Percentiles rank a stretch among this genome's conserved stretches.
These are phyloP conservation scores for Pseudococcus jackbeardsleyi DNA, from an alignment of 2,888 invertebrate species.

Conservation along the genomic window DNA sequence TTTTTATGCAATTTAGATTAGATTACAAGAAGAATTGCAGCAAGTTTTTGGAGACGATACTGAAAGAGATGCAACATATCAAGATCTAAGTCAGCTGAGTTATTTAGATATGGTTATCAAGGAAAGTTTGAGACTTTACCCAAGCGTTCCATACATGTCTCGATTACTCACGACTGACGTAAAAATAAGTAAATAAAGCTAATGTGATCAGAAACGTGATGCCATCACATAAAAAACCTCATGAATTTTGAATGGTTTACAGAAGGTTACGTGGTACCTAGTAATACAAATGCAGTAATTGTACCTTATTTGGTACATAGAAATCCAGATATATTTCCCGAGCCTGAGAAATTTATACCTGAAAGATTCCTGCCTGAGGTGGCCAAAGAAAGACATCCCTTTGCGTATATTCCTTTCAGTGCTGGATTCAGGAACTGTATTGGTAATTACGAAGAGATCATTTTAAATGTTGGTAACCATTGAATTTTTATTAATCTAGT, in stretches of 20 bases:
- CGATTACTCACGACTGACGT: slow-evolving; percentile 67
- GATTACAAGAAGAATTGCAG: slow-evolving; percentile 67
- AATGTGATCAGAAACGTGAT: neutral
- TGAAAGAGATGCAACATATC: slow-evolving; percentile 67
- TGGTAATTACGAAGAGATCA: slow-evolving; percentile 66
- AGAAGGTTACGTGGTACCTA: slow-evolving; percentile 67
- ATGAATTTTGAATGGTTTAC: neutral
- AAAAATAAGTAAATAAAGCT: slow-evolving; percentile 51
- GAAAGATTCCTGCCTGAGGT: slow-evolving; percentile 71
- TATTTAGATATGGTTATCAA: slow-evolving; percentile 68
- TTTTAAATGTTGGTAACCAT: no score
- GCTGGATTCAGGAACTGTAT: slow-evolving; percentile 72
- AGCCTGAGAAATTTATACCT: slow-evolving; percentile 71
- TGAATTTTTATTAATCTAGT: no score
- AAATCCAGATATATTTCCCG: slow-evolving; percentile 70
- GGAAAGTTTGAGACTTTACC: slow-evolving; percentile 68
- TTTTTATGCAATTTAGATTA: slow-evolving; percentile 66
- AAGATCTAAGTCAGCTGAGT: slow-evolving; percentile 67
- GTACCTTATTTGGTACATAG: slow-evolving; percentile 69
- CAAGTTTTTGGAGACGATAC: slow-evolving; percentile 67
- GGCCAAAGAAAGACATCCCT: slow-evolving; percentile 70
- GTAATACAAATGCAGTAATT: slow-evolving; percentile 67
- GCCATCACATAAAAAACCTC: neutral
- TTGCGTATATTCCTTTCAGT: slow-evolving; percentile 71
- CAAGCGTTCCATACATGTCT: slow-evolving; percentile 68